phyloP scores from a whole-genome alignment of 1,140 invertebrate species.

The Aphelinus certus region DNA sequence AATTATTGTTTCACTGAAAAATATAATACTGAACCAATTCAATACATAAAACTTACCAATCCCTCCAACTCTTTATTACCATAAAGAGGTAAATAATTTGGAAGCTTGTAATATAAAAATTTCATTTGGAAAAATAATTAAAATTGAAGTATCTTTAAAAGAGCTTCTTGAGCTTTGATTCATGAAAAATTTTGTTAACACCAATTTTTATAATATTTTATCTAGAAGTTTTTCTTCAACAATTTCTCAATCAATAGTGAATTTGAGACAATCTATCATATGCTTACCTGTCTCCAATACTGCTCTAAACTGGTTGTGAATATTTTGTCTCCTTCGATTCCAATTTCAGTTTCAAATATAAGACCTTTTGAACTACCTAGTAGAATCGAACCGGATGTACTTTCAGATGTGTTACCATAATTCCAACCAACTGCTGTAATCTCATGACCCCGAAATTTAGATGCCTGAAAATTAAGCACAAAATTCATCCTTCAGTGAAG shows the following conservation, averaged over 20 bases:
- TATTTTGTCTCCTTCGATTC: slow-evolving; percentile 81
- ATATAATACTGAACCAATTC: slow-evolving; percentile 16
- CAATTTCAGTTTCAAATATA: slow-evolving; percentile 91
- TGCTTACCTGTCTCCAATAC: slow-evolving; percentile 86
- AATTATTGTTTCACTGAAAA: slow-evolving; percentile 9
- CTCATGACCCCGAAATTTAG: slow-evolving; percentile 82
- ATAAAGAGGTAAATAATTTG: slow-evolving; percentile 78
- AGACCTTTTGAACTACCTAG: slow-evolving; percentile 90
- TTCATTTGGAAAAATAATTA: slow-evolving; percentile 35
- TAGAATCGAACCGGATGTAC: slow-evolving; percentile 81
- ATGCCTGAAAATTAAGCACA: slow-evolving; percentile 56
- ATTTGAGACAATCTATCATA: not conserved
- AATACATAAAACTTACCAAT: slow-evolving; percentile 68
- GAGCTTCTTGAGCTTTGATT: not conserved
- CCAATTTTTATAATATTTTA: not conserved
- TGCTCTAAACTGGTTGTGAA: slow-evolving; percentile 80
- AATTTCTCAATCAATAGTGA: not conserved
- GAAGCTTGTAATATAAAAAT: slow-evolving; percentile 68
- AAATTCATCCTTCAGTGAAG: slow-evolving; percentile 11
- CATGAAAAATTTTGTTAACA: slow-evolving; percentile 32
- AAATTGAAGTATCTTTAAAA: slow-evolving; percentile 10
- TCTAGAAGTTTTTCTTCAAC: not conserved
- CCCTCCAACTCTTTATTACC: slow-evolving; percentile 76
- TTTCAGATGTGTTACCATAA: slow-evolving; percentile 76
- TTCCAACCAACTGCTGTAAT: slow-evolving; percentile 94